These are phyloP conservation scores for Telenomus remus DNA, from an alignment of 1,140 invertebrate genomes.

Conservation along the genomic window DNA sequence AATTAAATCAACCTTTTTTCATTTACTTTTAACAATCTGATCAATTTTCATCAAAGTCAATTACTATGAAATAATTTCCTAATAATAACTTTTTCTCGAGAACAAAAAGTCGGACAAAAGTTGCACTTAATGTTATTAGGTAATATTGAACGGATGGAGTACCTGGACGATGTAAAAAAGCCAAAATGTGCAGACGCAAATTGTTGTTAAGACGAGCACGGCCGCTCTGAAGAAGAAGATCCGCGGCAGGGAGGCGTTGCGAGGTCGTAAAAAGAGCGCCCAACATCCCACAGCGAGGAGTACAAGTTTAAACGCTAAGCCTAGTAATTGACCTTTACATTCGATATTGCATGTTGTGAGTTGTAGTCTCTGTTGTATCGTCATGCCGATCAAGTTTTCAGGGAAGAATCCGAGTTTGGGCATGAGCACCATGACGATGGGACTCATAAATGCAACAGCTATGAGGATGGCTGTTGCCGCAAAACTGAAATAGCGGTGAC, in stretches of 20 bases:
- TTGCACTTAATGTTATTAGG: background rate
- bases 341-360: slow-evolving; percentile 86
- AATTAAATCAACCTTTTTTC: background rate
- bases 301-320: slow-evolving; percentile 93
- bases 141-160: slow-evolving; percentile 53
- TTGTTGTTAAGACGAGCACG: slow-evolving; percentile 90
- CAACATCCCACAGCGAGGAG: slow-evolving; percentile 94
- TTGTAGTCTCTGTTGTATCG: slow-evolving; percentile 78
- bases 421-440: slow-evolving; percentile 94
- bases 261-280: slow-evolving; percentile 87
- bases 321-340: slow-evolving; percentile 92
- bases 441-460: slow-evolving; percentile 90
- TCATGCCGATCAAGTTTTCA: slow-evolving; percentile 73
- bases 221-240: slow-evolving; percentile 93
- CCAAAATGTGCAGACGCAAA: slow-evolving; percentile 97
- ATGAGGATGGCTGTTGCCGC: slow-evolving; percentile 86
- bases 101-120: no score
- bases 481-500: slow-evolving; percentile 86
- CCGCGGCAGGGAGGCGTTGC: slow-evolving; percentile 91
- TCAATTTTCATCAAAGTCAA: background rate
- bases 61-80: no score
- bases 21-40: background rate
- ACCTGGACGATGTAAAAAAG: slow-evolving; percentile 95
- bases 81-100: no score
- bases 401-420: slow-evolving; percentile 91